Evolutionary conservation across 2,113 vertebrate genomes (phyloP), one percentile per base, ranked within the genome.

Genomic region (Hepsetus odoe): DNA sequence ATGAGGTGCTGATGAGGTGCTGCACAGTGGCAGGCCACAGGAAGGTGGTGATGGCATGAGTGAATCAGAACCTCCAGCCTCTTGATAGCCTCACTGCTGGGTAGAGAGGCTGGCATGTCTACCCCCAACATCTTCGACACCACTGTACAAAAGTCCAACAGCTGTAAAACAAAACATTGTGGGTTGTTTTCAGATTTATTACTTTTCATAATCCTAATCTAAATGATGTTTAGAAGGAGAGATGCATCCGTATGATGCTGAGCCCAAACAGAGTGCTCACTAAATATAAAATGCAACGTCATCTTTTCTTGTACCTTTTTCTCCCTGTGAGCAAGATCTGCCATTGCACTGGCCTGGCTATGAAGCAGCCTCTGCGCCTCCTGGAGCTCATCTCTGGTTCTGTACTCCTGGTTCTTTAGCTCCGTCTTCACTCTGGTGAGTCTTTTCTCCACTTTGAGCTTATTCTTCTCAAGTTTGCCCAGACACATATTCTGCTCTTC

Each of bases 61-160:
- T 93, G 92, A 82, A 96, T 90, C 84, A 95, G 73, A 28, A 84
- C 82, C 26, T 97, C 93, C 10, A 98, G 93, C 22, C 82, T 59
- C 56, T 90, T 93, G 82, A 98, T 89, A 82, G 97, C 95, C 88
- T 97, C 95, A 59, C 93, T 90, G 76, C 97, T 96, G 10, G 95
- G 93, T 58, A 94, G 87, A 22, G 90, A 83, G 8, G 64, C 81
- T 46, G 87, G 76, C 76, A 90, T 26, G 14, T 93, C 87, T 26
- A 96, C 85, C 38, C 95, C 95, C 69, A 97, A 76, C 91, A 94
- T 94, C 69, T 74, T 89, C 0, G 94, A 94, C 30, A 97, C 76
- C 16, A 95, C 92, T 65, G 91, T 94, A 64, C 88, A 91, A 87
- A 97, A 97, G 83, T 96, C 93, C 72, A 89, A 42, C 89, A 96